Evolutionary conservation across 2,797 vertebrate genomes (phyloP).

Genomic region (Danio tinwini): DNA sequence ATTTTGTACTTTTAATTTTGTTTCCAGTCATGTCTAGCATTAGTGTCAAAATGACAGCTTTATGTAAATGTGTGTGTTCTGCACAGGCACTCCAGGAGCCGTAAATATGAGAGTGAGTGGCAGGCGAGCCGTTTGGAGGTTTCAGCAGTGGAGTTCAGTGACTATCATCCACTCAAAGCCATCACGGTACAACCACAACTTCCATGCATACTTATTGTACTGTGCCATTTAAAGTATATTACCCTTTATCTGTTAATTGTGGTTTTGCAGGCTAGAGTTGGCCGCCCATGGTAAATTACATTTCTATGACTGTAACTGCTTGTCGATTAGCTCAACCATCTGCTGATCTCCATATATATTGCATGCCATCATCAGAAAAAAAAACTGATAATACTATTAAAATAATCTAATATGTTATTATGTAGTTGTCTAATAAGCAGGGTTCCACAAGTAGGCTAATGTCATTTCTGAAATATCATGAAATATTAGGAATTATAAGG

Average conservation of each 20-base stretch:
- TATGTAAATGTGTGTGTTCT: not conserved
- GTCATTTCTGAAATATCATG: no score
- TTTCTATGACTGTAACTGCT: no score
- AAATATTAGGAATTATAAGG: no score
- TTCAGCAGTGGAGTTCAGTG: conserved; percentile 83
- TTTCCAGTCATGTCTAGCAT: not conserved
- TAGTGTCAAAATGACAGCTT: not conserved
- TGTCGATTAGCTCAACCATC: no score
- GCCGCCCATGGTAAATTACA: no score
- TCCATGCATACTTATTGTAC: not conserved
- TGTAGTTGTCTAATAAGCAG: no score
- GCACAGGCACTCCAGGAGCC: conserved; percentile 84
- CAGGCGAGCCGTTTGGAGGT: conserved; percentile 78
- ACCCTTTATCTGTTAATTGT: not conserved
- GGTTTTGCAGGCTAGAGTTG: no score
- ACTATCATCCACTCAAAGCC: conserved; percentile 93
- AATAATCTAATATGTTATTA: no score
- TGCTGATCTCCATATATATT: no score
- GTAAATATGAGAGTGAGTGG: conserved; percentile 85
- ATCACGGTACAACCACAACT: conserved; percentile 82
- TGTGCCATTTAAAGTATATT: not conserved
- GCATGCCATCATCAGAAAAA: no score
- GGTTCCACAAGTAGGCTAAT: no score
- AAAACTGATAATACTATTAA: no score
- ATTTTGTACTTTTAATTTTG: not conserved